Evolutionary conservation across 2,113 vertebrate genomes (phyloP).

Genomic region (Callopanchax toddi): DNA sequence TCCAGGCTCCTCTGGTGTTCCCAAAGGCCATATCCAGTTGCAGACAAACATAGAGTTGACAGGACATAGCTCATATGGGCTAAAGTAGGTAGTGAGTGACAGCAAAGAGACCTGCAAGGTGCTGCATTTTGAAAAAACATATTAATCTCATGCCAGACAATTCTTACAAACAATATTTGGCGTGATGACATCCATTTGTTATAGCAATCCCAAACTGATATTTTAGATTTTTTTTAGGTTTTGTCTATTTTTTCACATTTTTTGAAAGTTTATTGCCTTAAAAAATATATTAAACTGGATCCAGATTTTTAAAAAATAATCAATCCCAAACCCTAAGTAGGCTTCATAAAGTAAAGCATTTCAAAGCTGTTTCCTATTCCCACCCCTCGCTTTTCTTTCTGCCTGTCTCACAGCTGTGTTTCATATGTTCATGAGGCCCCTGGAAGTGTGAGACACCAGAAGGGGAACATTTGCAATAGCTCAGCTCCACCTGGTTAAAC

Average conservation of each 20-base stretch:
- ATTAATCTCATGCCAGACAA: conserved; percentile 9
- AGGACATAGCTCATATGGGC: conserved; percentile 31
- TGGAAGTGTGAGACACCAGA: conserved; percentile 75
- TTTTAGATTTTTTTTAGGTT: neutral
- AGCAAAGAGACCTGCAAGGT: conserved; percentile 36
- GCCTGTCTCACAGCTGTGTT: conserved; percentile 76
- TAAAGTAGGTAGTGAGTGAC: conserved; percentile 52
- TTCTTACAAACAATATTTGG: neutral
- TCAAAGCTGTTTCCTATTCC: conserved; percentile 49
- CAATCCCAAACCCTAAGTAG: conserved; percentile 29
- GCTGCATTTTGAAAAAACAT: conserved; percentile 25
- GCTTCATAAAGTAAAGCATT: conserved; percentile 53
- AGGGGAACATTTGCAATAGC: conserved; percentile 76
- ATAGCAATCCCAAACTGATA: conserved; percentile 8
- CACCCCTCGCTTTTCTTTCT: conserved; percentile 45
- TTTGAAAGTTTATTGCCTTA: neutral
- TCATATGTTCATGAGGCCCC: conserved; percentile 79
- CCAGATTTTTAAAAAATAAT: neutral
- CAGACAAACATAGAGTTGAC: conserved; percentile 31
- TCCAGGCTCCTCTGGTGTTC: conserved; percentile 50
- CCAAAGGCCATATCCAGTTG: conserved; percentile 29
- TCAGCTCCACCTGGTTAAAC: conserved; percentile 80
- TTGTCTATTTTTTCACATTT: neutral
- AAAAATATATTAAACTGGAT: neutral
- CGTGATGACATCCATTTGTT: conserved; percentile 8